Evolutionary conservation across 2,113 vertebrate species (phyloP), one percentile per base, ranked within the genome.

Genomic region (Excalfactoria chinensis): DNA sequence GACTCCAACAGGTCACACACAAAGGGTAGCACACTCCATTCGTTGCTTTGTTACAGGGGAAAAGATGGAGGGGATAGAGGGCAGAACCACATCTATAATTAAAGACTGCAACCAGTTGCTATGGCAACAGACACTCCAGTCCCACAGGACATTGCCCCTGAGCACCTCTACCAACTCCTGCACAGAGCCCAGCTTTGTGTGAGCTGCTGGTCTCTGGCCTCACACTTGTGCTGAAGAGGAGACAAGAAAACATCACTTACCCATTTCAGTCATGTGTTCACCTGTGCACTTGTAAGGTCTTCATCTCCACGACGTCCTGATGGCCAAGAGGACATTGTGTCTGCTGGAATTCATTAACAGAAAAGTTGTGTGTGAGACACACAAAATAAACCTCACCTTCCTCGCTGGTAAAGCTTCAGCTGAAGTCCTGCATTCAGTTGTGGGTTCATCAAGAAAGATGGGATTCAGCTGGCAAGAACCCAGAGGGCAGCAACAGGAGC

Each of bases 81-180:
- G 76, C 85, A 77, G 49, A 83, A 55, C 23, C 5, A 0, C 23
- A 58, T 93, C 81, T 92, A 89, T 89, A 92, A 93, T 93, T 95
- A 83, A 90, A 86, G 77, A 25, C 67, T 84, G 72, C 56, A 6
- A 56, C 3, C 23, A 41, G 96, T 97, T 94, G 95, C 66, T 76
- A 96, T 82, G 84, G 95, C 71, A 96, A 96, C 93, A 88, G 95
- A 90, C 93, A 92, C 89, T 95, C 93, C 93, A 95, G 86, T 83
- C 76, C 67, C 88, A 40, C 53, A 9, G 18, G 40, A 71, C 4
- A 59, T 68, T 94, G 69, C 68, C 92, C 84, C 8, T 5, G 0
- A 43, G 56, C 63, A 82, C 86, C 86, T 83, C 72, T 1, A 11
- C 75, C 78, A 84, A 89, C 49, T 56, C 91, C 94, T 92, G 86